A percentile compares a stretch with the other conserved stretches of the same genome.
Evolutionary conservation across 2,888 invertebrate species (phyloP).

Genomic region (Phytoseiulus persimilis): DNA sequence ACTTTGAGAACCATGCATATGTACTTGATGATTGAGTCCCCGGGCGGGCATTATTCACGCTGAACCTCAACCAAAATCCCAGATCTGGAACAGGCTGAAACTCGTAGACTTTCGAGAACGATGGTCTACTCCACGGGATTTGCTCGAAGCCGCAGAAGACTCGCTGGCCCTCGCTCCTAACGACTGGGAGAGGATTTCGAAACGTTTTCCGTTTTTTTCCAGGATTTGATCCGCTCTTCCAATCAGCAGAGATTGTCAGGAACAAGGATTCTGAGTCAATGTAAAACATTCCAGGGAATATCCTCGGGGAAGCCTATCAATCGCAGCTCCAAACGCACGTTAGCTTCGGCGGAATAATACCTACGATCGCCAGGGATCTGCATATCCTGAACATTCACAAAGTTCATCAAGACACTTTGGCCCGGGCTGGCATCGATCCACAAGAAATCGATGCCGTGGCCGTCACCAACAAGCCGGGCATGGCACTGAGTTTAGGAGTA

Average conservation of each 20-base stretch:
- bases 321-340: constrained; percentile 65
- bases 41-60: not conserved
- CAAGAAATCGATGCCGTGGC: constrained; percentile 70
- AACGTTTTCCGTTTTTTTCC: no score
- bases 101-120: not conserved
- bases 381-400: constrained; percentile 69
- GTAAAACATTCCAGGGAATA: constrained; percentile 51
- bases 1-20: no score
- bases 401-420: constrained; percentile 63
- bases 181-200: no score
- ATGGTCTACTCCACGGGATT: not conserved
- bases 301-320: constrained; percentile 69
- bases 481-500: constrained; percentile 61
- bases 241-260: not conserved
- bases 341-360: constrained; percentile 78
- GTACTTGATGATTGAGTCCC: not conserved
- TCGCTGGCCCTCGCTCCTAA: not conserved
- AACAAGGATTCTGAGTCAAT: not conserved
- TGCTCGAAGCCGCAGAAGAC: not conserved
- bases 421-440: constrained; percentile 55
- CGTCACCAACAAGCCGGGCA: constrained; percentile 80
- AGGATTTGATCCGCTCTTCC: not conserved
- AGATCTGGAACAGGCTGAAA: not conserved
- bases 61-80: not conserved
- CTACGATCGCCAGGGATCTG: constrained; percentile 69